phyloP scores from a whole-genome alignment of 2,888 invertebrate species.

The Mimas tiliae region DNA sequence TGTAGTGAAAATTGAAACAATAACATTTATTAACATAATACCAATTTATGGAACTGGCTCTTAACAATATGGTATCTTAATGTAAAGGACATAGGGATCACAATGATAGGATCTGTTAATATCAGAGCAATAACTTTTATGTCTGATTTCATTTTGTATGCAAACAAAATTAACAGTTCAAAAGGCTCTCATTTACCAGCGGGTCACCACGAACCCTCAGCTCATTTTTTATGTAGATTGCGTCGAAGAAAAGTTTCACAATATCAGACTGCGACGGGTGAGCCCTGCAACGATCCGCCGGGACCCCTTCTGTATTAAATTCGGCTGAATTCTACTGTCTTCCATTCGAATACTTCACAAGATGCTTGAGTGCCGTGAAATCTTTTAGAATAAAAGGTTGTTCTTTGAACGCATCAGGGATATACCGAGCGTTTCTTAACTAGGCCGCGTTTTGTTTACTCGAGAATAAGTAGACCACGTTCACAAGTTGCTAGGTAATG shows the following conservation, averaged over 20 bases:
- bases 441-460: constrained; percentile 24
- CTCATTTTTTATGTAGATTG: constrained; percentile 84
- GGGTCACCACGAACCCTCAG: constrained; percentile 76
- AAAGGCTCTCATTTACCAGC: constrained; percentile 81
- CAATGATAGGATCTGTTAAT: constrained; percentile 44
- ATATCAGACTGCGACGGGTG: constrained; percentile 74
- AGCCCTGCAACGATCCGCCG: constrained; percentile 57
- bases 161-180: constrained; percentile 82
- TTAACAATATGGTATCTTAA: not conserved
- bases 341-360: constrained; percentile 62
- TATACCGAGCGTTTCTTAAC: constrained; percentile 33
- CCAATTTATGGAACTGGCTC: no score
- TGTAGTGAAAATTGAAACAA: not conserved
- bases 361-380: constrained; percentile 50
- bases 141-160: constrained; percentile 79
- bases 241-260: constrained; percentile 81
- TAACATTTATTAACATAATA: no score
- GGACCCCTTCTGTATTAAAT: constrained; percentile 70
- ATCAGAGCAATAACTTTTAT: constrained; percentile 73
- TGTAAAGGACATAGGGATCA: not conserved
- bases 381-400: constrained; percentile 43
- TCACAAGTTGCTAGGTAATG: constrained; percentile 13
- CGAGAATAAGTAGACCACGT: constrained; percentile 18
- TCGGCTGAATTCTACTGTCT: constrained; percentile 67
- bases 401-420: constrained; percentile 34